Conservation (phyloP, 1,140 invertebrate species). For the Cephus cinctus region DNA sequence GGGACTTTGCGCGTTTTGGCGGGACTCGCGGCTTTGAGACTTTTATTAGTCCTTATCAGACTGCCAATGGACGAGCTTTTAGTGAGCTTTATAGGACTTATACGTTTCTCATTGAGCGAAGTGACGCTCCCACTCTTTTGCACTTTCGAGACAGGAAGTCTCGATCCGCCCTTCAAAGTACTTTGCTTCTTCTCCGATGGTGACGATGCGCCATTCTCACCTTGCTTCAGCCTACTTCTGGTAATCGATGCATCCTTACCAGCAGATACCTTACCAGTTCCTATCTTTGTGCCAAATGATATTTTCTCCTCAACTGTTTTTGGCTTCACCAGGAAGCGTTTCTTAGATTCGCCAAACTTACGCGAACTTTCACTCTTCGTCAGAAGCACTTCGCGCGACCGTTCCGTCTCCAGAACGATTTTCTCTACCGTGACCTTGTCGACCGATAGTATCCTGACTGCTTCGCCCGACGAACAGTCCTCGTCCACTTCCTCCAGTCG, state of each 20-base stretch:
- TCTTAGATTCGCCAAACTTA: constrained; percentile 20
- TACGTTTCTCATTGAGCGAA: constrained; percentile 11
- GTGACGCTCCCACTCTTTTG: constrained; percentile 6
- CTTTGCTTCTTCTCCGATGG: neutral
- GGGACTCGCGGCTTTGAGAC: neutral
- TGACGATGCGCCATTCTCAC: neutral
- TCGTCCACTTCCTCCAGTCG: no score
- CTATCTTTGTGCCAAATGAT: no score
- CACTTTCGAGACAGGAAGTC: constrained; percentile 10
- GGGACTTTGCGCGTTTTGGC: constrained; percentile 16
- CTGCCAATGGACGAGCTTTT: constrained; percentile 24
- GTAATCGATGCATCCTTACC: neutral
- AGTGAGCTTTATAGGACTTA: constrained; percentile 24
- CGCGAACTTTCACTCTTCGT: constrained; percentile 29
- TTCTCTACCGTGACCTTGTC: constrained; percentile 36
- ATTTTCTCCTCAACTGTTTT: neutral
- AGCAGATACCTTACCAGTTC: no score
- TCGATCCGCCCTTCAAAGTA: constrained; percentile 8
- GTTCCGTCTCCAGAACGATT: constrained; percentile 28
- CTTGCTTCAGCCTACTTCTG: neutral
- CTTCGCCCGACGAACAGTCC: no score
- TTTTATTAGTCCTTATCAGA: constrained; percentile 7
- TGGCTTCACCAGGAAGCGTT: neutral
- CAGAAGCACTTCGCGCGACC: constrained; percentile 25
- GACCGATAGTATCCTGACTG: constrained; percentile 24